A percentile compares a stretch with the other conserved stretches of the same genome.
Conservation (phyloP, 2,113 vertebrate species). For the Pachycephala philippinensis region DNA sequence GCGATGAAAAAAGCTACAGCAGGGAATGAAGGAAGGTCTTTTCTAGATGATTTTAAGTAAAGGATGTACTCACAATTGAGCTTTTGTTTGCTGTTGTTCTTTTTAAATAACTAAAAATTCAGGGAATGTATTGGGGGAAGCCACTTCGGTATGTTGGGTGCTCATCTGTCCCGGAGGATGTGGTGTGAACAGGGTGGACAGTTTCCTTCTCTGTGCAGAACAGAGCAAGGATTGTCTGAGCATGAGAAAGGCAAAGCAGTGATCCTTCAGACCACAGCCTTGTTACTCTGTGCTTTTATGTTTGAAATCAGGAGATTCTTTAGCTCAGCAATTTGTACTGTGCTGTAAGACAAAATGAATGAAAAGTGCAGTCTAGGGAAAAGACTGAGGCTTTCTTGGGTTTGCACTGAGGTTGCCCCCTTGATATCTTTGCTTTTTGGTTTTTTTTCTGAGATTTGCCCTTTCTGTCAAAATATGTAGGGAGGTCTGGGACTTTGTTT, state of each 20-base stretch:
- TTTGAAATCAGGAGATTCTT: neutral
- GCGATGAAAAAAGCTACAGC: slow-evolving; percentile 20
- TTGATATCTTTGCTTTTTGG: neutral
- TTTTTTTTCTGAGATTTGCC: neutral
- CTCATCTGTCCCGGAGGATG: slow-evolving; percentile 16
- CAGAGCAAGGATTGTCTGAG: slow-evolving; percentile 32
- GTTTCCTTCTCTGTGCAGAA: slow-evolving; percentile 30
- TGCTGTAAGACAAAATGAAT: slow-evolving; percentile 10
- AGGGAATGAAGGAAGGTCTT: slow-evolving; percentile 35
- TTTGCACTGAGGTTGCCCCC: neutral
- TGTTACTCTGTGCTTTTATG: neutral
- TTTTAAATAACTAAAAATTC: slow-evolving; percentile 35
- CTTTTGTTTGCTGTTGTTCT: slow-evolving; percentile 52
- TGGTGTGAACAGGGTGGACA: slow-evolving; percentile 20
- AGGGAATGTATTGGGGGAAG: neutral
- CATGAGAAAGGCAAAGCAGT: slow-evolving; percentile 8
- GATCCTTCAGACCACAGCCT: neutral
- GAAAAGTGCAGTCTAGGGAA: neutral
- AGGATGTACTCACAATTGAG: slow-evolving; percentile 29
- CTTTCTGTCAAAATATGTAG: neutral
- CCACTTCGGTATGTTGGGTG: slow-evolving; percentile 2
- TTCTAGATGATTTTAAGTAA: neutral
- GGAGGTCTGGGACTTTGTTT: neutral
- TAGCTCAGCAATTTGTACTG: neutral
- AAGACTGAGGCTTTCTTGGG: neutral